phyloP scores from a whole-genome alignment of 2,113 vertebrate species.

The Xerus inauris region DNA sequence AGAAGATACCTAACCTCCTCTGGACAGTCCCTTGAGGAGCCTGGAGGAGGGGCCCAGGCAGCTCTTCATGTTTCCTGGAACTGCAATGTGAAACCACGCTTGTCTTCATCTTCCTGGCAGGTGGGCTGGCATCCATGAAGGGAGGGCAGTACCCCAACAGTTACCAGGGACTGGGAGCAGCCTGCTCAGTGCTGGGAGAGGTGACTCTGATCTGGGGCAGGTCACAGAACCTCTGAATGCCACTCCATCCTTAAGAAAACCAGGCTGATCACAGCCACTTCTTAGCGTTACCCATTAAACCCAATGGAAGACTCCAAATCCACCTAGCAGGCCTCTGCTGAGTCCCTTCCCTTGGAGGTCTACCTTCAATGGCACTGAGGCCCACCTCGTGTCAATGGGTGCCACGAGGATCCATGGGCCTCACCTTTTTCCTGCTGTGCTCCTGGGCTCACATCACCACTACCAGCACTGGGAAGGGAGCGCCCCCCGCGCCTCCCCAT shows the following conservation, averaged over 20 bases:
- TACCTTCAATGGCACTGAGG: not conserved
- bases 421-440: not conserved
- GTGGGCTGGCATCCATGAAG: not conserved
- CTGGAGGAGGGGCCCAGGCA: not conserved
- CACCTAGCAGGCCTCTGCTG: rapidly evolving
- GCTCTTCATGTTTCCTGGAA: not conserved
- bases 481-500: rapidly evolving
- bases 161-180: not conserved
- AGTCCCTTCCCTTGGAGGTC: not conserved
- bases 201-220: not conserved
- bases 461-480: not conserved
- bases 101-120: not conserved
- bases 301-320: not conserved
- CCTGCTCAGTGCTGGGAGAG: not conserved
- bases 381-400: not conserved
- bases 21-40: not conserved
- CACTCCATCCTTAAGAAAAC: not conserved
- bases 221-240: not conserved
- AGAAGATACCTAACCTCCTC: not conserved
- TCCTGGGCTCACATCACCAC: not conserved
- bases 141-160: not conserved
- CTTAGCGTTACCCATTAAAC: not conserved
- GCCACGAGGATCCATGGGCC: rapidly evolving
- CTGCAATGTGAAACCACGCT: no score
- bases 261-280: no score